Conservation (phyloP, 2,113 vertebrate genomes). For the Potamarius usumacintae region DNA sequence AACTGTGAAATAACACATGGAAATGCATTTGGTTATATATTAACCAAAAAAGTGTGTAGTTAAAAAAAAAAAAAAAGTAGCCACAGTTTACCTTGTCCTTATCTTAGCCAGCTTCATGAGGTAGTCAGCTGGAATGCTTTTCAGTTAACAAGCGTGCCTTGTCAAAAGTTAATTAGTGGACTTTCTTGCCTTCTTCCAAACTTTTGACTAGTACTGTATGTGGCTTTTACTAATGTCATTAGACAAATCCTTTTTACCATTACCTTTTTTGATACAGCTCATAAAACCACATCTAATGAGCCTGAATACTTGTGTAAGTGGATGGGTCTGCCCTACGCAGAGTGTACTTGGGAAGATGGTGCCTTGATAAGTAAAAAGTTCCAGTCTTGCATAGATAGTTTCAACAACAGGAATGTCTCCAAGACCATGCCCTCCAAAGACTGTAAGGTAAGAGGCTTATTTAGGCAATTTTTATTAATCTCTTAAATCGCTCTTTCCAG, state of each 20-base stretch:
- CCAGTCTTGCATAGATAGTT: slow-evolving; percentile 86
- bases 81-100: too few relatives aligned
- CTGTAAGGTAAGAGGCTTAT: slow-evolving; percentile 81
- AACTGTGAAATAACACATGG: too few relatives aligned
- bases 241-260: neutral
- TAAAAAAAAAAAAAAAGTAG: too few relatives aligned
- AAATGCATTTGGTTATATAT: too few relatives aligned
- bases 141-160: too few relatives aligned
- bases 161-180: too few relatives aligned
- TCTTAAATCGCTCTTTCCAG: too few relatives aligned
- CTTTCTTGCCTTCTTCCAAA: too few relatives aligned
- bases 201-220: too few relatives aligned
- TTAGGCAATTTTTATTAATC: neutral
- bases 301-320: slow-evolving; percentile 96
- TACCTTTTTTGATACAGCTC: slow-evolving; percentile 69
- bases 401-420: slow-evolving; percentile 83
- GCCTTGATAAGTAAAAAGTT: slow-evolving; percentile 92
- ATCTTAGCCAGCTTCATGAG: too few relatives aligned
- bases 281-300: slow-evolving; percentile 84
- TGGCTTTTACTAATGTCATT: neutral
- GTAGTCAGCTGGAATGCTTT: too few relatives aligned
- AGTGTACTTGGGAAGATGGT: slow-evolving; percentile 97
- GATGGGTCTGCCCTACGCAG: slow-evolving; percentile 96
- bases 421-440: slow-evolving; percentile 93
- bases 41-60: too few relatives aligned